Percentiles rank a stretch among this genome's conserved stretches.
Conservation (phyloP, 2,113 vertebrate genomes). For the Nesoenas mayeri region DNA sequence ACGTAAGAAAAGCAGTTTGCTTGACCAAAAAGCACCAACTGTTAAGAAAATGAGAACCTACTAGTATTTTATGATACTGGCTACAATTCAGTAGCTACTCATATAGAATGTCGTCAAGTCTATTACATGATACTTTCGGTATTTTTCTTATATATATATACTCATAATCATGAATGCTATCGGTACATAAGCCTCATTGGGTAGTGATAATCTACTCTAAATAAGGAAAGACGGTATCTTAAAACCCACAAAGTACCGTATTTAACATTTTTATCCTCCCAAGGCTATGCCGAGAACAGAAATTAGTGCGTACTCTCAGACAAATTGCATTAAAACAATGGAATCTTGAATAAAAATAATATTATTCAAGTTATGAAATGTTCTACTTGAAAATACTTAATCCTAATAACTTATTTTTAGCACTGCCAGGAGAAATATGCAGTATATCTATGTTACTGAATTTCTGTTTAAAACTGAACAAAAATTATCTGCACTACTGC, state of each 20-base stretch:
- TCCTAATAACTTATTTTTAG: slow-evolving; percentile 55
- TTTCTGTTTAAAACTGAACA: slow-evolving; percentile 1
- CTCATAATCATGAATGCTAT: slow-evolving; percentile 1
- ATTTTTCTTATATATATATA: neutral
- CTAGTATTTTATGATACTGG: neutral
- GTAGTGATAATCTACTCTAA: slow-evolving; percentile 13
- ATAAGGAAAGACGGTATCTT: neutral
- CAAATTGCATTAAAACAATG: slow-evolving; percentile 44
- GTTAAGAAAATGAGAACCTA: neutral
- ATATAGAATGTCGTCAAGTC: neutral
- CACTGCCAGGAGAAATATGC: slow-evolving; percentile 32
- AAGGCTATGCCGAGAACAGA: slow-evolving; percentile 1
- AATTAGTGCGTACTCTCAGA: slow-evolving; percentile 32
- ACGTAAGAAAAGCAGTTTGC: neutral
- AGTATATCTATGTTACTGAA: slow-evolving; percentile 27
- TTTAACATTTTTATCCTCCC: slow-evolving; percentile 34
- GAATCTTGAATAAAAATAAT: slow-evolving; percentile 45
- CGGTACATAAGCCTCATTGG: neutral
- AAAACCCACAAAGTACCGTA: neutral
- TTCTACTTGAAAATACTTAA: slow-evolving; percentile 47
- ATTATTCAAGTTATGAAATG: slow-evolving; percentile 51
- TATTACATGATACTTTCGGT: neutral
- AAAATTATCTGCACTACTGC: neutral
- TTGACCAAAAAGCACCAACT: neutral
- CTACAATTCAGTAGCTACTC: neutral